Conservation (phyloP, 2,888 invertebrate species). For the Azorinus chamasolen region DNA sequence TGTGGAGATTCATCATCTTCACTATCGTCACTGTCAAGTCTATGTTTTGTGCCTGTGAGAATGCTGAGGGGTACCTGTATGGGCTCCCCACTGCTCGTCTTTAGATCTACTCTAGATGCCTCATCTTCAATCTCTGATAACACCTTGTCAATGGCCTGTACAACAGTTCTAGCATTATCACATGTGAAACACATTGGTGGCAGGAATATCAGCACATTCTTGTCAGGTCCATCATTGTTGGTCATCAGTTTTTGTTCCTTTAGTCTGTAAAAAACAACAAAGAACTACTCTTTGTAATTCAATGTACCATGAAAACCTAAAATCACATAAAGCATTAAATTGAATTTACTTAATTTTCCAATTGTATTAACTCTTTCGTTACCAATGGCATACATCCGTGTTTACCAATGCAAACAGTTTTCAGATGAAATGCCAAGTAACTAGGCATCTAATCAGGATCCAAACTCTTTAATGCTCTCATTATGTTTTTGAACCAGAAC, state of each 20-base stretch:
- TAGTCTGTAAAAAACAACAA: slow-evolving; percentile 59
- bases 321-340: not conserved
- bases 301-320: not conserved
- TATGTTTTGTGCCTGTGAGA: slow-evolving; percentile 46
- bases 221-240: slow-evolving; percentile 79
- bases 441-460: too few species aligned
- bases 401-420: too few species aligned
- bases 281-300: not conserved
- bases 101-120: slow-evolving; percentile 39
- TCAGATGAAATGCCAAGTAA: too few species aligned
- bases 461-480: too few species aligned
- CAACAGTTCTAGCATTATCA: slow-evolving; percentile 79
- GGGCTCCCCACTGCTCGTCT: slow-evolving; percentile 4
- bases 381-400: not conserved
- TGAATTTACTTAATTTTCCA: not conserved
- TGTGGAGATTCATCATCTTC: slow-evolving; percentile 64
- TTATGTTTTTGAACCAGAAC: too few species aligned
- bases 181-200: slow-evolving; percentile 83
- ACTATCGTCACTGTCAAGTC: slow-evolving; percentile 41
- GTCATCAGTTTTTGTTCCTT: slow-evolving; percentile 80
- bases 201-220: slow-evolving; percentile 76
- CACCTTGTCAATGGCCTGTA: slow-evolving; percentile 74
- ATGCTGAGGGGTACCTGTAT: slow-evolving; percentile 67
- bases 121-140: slow-evolving; percentile 67
- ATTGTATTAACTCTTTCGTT: not conserved